Conservation (phyloP, 2,113 vertebrate genomes). For the Argyrosomus japonicus region DNA sequence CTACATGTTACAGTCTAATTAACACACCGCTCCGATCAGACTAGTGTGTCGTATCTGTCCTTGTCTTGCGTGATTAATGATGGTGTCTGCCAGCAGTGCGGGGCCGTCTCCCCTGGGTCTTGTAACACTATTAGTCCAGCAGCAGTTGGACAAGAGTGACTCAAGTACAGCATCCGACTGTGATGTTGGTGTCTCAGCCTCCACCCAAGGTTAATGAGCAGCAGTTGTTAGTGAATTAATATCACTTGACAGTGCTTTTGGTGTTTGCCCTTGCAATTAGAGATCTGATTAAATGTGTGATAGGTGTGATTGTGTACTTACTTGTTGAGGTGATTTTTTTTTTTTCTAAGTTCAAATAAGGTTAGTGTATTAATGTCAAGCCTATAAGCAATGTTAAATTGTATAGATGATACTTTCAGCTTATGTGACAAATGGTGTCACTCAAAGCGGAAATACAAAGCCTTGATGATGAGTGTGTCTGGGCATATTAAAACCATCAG, state of each 20-base stretch:
- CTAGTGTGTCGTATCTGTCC: constrained; percentile 28
- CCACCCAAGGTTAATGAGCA: constrained; percentile 67
- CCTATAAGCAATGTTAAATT: neutral
- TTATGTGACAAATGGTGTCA: constrained; percentile 10
- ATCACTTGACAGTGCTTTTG: constrained; percentile 60
- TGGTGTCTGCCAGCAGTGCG: constrained; percentile 9
- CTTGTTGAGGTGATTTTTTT: neutral
- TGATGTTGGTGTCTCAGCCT: constrained; percentile 52
- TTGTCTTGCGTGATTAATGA: constrained; percentile 64
- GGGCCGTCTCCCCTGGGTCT: constrained; percentile 46
- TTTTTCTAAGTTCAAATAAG: constrained; percentile 28
- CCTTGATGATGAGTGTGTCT: neutral
- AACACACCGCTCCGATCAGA: constrained; percentile 30
- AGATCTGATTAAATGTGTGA: constrained; percentile 40
- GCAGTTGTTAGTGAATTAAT: constrained; percentile 58
- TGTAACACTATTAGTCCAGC: constrained; percentile 58
- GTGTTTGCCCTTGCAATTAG: constrained; percentile 43
- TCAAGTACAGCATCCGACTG: constrained; percentile 47
- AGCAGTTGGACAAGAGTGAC: constrained; percentile 63
- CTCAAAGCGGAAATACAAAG: neutral
- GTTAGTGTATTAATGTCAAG: constrained; percentile 25
- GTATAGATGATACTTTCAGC: constrained; percentile 16
- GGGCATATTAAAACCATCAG: neutral
- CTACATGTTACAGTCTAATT: constrained; percentile 31
- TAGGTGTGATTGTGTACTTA: neutral